phyloP scores from a whole-genome alignment of 2,888 invertebrate species.

The Drosophila cognata region DNA sequence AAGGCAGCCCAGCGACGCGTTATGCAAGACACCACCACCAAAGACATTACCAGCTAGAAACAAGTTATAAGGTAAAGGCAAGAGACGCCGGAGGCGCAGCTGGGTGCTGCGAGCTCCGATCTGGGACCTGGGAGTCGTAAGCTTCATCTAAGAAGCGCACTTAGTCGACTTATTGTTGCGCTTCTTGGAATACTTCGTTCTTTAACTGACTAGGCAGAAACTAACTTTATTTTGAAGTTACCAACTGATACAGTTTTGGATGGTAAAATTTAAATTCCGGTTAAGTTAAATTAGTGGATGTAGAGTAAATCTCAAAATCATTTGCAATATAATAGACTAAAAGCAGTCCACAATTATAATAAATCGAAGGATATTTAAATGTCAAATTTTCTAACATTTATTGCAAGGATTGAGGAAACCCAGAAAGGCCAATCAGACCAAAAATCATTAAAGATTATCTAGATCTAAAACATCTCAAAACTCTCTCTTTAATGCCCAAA shows the following conservation, averaged over 20 bases:
- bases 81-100: conserved; percentile 58
- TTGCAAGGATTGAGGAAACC: not conserved
- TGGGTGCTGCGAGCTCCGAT: conserved; percentile 27
- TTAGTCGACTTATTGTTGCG: conserved; percentile 19
- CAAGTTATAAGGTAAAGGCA: conserved; percentile 69
- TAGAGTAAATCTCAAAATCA: not conserved
- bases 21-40: conserved; percentile 62
- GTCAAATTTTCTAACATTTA: not conserved
- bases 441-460: not conserved
- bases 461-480: not conserved
- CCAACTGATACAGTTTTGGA: not conserved
- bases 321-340: not conserved
- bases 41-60: conserved; percentile 62
- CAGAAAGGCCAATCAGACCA: not conserved
- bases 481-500: not conserved
- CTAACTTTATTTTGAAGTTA: not conserved
- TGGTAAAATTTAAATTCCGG: not conserved
- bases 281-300: not conserved
- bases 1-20: conserved; percentile 74
- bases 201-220: not conserved
- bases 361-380: not conserved
- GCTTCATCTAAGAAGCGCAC: conserved; percentile 49
- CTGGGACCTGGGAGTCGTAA: conserved; percentile 37
- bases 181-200: not conserved
- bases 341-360: not conserved